These are phyloP conservation scores for Gorsachius magnificus DNA, from an alignment of 2,797 vertebrate genomes.

Conservation along the genomic window DNA sequence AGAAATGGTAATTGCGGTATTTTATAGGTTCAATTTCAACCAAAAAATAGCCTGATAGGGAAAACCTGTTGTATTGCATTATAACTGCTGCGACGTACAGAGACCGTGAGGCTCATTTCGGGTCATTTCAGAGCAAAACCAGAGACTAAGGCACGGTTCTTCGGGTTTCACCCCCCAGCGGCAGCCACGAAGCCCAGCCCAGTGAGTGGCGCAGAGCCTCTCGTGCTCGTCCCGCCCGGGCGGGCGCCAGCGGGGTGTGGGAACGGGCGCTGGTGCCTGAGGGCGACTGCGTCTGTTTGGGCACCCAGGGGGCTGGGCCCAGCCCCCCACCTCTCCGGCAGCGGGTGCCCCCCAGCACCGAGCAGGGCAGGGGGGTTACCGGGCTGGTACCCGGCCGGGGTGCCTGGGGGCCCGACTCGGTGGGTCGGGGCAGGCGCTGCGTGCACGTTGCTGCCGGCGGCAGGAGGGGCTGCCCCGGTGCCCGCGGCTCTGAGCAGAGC, in stretches of 20 bases:
- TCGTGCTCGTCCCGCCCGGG: accelerated
- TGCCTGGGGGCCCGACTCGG: background rate
- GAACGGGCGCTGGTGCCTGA: background rate
- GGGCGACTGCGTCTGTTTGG: accelerated
- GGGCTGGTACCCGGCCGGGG: background rate
- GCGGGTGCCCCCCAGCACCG: background rate
- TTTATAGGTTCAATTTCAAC: background rate
- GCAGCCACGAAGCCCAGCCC: background rate
- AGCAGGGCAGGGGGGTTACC: background rate
- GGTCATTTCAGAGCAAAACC: background rate
- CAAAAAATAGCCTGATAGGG: background rate
- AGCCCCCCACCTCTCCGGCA: background rate
- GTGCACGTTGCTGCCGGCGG: background rate
- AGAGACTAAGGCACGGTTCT: background rate
- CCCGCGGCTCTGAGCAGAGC: background rate
- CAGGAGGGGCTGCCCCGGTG: background rate
- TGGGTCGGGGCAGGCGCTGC: background rate
- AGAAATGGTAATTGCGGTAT: background rate
- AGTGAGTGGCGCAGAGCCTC: background rate
- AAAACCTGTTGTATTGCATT: background rate
- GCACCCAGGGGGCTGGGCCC: background rate
- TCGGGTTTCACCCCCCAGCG: background rate
- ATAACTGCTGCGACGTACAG: background rate
- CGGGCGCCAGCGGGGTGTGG: no score
- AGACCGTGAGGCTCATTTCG: background rate